Evolutionary conservation across 2,113 vertebrate species (phyloP), one percentile per base, ranked within the genome.

Genomic region (Larimichthys polyactis): DNA sequence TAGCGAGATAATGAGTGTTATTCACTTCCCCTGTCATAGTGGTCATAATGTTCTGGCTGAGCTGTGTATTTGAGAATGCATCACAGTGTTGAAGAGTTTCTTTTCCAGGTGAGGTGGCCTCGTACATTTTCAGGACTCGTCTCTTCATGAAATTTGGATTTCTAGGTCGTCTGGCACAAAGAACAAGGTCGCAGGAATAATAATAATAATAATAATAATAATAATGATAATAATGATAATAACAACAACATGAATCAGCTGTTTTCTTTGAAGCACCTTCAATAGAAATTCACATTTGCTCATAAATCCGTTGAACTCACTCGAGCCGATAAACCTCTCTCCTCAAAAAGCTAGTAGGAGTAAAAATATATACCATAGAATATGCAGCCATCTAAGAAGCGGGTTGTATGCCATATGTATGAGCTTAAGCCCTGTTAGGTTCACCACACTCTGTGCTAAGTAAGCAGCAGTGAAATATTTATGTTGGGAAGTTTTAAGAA

Each of bases 381-480:
- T 87, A 89, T 80, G 79, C 71, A 90, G 76, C 59, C n/a, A 73
- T 82, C 87, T 29, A 70, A 81, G 78, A 79, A 78, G 24, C 6
- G 58, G 12, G 24, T 27, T 73, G 63, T 59, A 46, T 36, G 29
- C 65, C 36, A n/a, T 55, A 51, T 49, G 73, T 75, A n/a, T 68
- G 80, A 79, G 75, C 65, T 64, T 19, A 46, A 82, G 58, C 29
- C 59, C 57, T 55, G 85, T 76, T 52, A 82, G 62, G 27, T 32
- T 22, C 19, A 40, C 49, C 68, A 65, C 81, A 75, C 55, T 17
- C 74, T 69, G 72, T 9, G 52, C 77, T 87, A 89, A 90, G 87
- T 86, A 87, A 82, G 86, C 19, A 77, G 63, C 40, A 15, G 75
- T 91, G 49, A 89, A 92, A 90, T 87, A 90, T 92, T 89, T 29